Conservation (phyloP, 2,888 invertebrate genomes). For the Leptarthrus brevirostris region DNA sequence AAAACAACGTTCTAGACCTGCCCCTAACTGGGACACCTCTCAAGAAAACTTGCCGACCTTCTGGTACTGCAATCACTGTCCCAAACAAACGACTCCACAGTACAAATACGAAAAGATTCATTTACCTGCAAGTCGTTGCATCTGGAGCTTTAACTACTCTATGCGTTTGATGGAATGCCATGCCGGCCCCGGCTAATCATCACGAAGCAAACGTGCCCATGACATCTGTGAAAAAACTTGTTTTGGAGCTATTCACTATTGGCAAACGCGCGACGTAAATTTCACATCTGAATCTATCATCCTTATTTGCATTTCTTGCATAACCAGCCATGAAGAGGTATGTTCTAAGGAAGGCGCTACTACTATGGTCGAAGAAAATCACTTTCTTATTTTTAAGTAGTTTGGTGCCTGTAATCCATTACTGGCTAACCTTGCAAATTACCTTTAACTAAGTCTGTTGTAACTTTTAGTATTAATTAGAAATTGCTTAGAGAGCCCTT, state of each 20-base stretch:
- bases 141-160: background rate
- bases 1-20: background rate
- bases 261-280: background rate
- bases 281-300: background rate
- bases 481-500: no score
- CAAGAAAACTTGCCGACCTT: constrained; percentile 1
- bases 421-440: no score
- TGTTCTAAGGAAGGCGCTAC: background rate
- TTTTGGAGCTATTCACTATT: background rate
- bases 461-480: no score
- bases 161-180: background rate
- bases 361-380: background rate
- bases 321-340: background rate
- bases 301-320: background rate
- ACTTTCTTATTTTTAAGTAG: background rate
- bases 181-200: background rate
- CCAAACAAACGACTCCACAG: background rate
- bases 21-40: constrained; percentile 2
- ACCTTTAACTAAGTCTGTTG: background rate
- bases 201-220: background rate
- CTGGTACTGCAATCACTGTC: background rate
- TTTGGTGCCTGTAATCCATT: background rate
- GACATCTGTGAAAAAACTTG: background rate
- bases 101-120: background rate
- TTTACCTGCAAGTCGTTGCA: background rate